Evolutionary conservation across 2,113 vertebrate genomes (phyloP).

Genomic region (Natator depressus): DNA sequence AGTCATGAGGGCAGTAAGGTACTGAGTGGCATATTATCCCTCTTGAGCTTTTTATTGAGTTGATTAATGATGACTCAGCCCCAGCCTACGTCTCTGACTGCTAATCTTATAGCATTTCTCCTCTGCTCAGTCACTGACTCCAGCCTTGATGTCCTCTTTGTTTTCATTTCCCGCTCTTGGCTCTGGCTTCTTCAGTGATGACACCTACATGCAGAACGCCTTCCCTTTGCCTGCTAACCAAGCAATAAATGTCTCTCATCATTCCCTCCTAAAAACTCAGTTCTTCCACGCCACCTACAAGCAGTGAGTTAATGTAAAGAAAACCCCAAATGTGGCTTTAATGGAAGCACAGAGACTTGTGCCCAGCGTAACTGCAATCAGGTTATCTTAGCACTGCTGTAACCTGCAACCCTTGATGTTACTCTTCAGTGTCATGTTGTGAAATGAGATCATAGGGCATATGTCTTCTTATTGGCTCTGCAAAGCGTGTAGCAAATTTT

Average conservation of each 20-base stretch:
- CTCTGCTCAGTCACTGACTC: not conserved
- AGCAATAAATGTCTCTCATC: not conserved
- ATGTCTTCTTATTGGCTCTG: not conserved
- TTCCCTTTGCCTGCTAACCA: too few relatives aligned
- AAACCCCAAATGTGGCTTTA: not conserved
- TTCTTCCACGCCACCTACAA: not conserved
- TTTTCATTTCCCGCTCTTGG: not conserved
- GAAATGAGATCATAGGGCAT: not conserved
- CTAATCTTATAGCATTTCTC: not conserved
- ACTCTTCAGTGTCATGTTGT: accelerated
- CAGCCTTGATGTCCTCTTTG: not conserved
- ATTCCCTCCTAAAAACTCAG: accelerated
- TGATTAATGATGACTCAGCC: not conserved
- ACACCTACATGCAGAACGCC: not conserved
- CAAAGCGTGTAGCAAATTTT: not conserved
- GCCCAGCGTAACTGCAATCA: not conserved
- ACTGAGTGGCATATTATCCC: accelerated
- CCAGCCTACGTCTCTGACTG: not conserved
- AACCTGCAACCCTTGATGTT: accelerated
- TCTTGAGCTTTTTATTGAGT: not conserved
- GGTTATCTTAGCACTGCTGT: accelerated
- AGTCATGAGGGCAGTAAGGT: not conserved
- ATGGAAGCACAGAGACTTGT: not conserved
- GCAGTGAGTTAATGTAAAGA: not conserved
- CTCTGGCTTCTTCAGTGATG: not conserved